phyloP scores from a whole-genome alignment of 2,113 vertebrate species.

The Brachypteracias leptosomus region DNA sequence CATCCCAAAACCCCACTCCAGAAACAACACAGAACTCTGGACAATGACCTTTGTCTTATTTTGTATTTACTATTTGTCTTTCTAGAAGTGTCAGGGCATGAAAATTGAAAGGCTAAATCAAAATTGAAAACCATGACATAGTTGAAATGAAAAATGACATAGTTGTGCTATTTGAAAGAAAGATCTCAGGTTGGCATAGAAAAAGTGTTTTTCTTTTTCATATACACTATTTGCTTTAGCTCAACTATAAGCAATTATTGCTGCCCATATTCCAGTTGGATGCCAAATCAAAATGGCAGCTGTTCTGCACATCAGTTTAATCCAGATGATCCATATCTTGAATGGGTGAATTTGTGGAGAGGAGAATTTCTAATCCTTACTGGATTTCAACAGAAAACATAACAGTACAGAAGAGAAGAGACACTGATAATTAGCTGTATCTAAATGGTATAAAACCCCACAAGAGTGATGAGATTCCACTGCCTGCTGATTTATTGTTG shows the following conservation, averaged over 20 bases:
- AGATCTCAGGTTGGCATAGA: neutral
- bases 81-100: neutral
- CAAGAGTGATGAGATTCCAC: neutral
- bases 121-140: neutral
- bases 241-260: neutral
- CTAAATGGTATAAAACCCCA: neutral
- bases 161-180: neutral
- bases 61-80: neutral
- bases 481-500: constrained; percentile 8
- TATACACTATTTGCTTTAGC: neutral
- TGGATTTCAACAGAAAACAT: neutral
- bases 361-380: neutral
- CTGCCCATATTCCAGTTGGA: neutral
- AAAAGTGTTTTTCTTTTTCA: neutral
- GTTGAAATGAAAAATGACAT: neutral
- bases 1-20: fast-evolving
- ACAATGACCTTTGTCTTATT: neutral
- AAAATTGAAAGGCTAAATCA: neutral
- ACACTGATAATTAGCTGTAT: neutral
- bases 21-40: neutral
- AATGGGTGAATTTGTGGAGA: neutral
- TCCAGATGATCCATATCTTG: neutral
- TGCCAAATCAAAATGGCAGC: neutral
- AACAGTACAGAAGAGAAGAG: neutral
- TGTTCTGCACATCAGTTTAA: neutral